phyloP scores from a whole-genome alignment of 1,140 invertebrate species.

The Psix sp. region DNA sequence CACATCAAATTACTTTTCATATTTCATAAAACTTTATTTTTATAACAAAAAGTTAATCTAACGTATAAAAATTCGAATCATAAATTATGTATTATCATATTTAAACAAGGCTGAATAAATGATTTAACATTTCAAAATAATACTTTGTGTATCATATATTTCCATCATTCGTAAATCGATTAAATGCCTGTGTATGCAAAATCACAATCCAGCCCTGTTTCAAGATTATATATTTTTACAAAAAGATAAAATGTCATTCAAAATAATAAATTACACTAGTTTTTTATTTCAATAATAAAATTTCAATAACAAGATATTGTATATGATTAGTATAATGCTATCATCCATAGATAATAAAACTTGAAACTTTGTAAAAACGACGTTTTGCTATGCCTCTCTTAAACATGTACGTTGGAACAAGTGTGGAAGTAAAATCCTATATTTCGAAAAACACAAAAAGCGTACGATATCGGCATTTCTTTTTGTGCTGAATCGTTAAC shows the following conservation, averaged over 20 bases:
- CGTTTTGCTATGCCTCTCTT: slow-evolving; percentile 42
- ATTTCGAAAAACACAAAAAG: slow-evolving; percentile 39
- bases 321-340: slow-evolving; percentile 55
- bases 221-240: slow-evolving; percentile 35
- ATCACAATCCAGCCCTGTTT: slow-evolving; percentile 30
- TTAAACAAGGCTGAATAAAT: slow-evolving; percentile 23
- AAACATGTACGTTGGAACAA: slow-evolving; percentile 43
- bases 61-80: slow-evolving; percentile 41
- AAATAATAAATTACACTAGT: slow-evolving; percentile 48
- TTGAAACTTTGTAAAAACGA: slow-evolving; percentile 56
- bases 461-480: slow-evolving; percentile 37
- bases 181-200: slow-evolving; percentile 2
- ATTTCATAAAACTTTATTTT: slow-evolving; percentile 41
- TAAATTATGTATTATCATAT: background rate
- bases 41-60: slow-evolving; percentile 31
- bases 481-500: slow-evolving; percentile 44
- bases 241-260: slow-evolving; percentile 32
- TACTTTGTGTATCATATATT: slow-evolving; percentile 10
- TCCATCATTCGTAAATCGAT: slow-evolving; percentile 12
- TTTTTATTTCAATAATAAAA: slow-evolving; percentile 45
- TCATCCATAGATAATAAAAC: slow-evolving; percentile 55
- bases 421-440: slow-evolving; percentile 54
- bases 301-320: slow-evolving; percentile 50
- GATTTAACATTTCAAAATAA: slow-evolving; percentile 16
- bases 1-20: slow-evolving; percentile 35